Evolutionary conservation across 2,888 invertebrate species (phyloP).

Genomic region (Willowsia nigromaculata): DNA sequence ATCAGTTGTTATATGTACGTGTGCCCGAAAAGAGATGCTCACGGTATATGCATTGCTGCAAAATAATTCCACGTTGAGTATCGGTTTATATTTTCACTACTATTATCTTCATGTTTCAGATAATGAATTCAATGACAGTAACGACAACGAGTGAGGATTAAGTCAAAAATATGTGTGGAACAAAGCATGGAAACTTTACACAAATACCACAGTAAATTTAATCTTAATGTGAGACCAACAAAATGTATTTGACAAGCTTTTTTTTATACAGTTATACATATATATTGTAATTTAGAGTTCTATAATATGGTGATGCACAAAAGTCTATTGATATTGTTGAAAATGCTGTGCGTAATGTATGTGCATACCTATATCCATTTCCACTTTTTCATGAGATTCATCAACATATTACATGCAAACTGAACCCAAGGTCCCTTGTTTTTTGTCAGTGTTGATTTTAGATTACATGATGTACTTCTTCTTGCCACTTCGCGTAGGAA

Average conservation of each 20-base stretch:
- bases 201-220: neutral
- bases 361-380: no score
- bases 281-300: neutral
- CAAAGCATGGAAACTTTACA: neutral
- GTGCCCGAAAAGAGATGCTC: neutral
- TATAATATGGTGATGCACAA: no score
- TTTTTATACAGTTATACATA: neutral
- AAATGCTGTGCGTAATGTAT: no score
- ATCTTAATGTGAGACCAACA: neutral
- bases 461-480: neutral
- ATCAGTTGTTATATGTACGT: neutral
- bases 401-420: neutral
- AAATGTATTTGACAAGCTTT: neutral
- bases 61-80: neutral
- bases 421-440: neutral
- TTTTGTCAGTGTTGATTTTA: neutral
- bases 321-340: neutral
- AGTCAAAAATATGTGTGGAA: neutral
- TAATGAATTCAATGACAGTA: neutral
- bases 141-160: neutral
- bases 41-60: no score
- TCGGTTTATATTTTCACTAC: neutral
- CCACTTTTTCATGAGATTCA: no score
- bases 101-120: neutral
- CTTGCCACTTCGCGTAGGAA: neutral